phyloP scores from a whole-genome alignment of 2,888 invertebrate species.

The Cantharis rustica region DNA sequence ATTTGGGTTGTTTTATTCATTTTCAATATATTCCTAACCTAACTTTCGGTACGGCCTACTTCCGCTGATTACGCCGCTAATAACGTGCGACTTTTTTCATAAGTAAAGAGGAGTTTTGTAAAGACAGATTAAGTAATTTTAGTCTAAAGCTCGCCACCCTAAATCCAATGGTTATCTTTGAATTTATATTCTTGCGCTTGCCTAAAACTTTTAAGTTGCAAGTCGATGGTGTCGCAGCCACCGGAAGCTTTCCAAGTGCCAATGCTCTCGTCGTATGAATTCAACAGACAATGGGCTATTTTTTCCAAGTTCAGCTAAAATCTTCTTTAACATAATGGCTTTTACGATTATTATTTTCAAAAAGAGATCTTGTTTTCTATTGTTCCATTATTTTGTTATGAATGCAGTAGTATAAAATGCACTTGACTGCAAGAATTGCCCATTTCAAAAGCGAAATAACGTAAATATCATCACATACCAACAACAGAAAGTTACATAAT shows the following conservation, averaged over 20 bases:
- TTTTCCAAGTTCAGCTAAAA: slow-evolving; percentile 15
- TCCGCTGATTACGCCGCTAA: slow-evolving; percentile 25
- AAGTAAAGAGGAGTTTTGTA: slow-evolving; percentile 8
- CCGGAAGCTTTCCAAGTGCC: slow-evolving; percentile 35
- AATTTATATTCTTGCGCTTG: slow-evolving; percentile 25
- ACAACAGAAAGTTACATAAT: background rate
- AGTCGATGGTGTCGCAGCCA: slow-evolving; percentile 27
- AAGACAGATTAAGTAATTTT: slow-evolving; percentile 30
- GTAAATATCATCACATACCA: background rate
- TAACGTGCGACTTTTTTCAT: slow-evolving; percentile 16
- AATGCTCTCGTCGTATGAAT: slow-evolving; percentile 33
- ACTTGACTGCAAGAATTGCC: slow-evolving; percentile 7
- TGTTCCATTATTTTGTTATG: slow-evolving; percentile 25
- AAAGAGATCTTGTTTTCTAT: slow-evolving; percentile 21
- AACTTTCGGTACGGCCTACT: slow-evolving; percentile 23
- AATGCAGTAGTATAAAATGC: slow-evolving; percentile 17
- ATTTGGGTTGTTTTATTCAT: slow-evolving; percentile 14
- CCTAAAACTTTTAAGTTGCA: slow-evolving; percentile 24
- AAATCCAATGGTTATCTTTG: slow-evolving; percentile 28
- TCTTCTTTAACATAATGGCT: slow-evolving; percentile 26
- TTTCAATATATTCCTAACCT: slow-evolving; percentile 20
- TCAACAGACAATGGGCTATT: slow-evolving; percentile 25
- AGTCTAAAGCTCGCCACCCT: slow-evolving; percentile 20
- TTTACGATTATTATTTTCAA: slow-evolving; percentile 28
- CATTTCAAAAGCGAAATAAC: background rate